Percentiles rank a stretch among this genome's conserved stretches.
These are phyloP conservation scores for Indri indri DNA, from an alignment of 2,113 vertebrate genomes.

Conservation along the genomic window DNA sequence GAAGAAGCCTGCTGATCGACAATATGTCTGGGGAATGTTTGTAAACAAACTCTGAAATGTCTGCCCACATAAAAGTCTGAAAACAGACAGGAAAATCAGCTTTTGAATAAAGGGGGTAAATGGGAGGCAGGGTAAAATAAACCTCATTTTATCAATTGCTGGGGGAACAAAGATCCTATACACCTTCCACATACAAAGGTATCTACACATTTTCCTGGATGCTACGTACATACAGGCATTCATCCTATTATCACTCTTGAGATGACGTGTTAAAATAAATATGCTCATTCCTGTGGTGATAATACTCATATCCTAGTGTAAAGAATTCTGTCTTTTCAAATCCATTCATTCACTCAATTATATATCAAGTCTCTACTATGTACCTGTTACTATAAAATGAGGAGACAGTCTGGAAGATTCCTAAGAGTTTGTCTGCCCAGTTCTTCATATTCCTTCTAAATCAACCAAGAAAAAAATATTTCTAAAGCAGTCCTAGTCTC, in stretches of 20 bases:
- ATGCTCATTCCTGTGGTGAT: neutral
- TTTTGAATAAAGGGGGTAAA: neutral
- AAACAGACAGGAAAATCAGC: slow-evolving; percentile 38
- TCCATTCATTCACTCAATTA: neutral
- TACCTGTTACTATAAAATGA: neutral
- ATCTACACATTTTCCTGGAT: neutral
- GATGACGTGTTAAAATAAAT: neutral
- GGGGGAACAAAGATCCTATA: neutral
- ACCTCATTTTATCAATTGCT: neutral
- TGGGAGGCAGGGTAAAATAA: neutral
- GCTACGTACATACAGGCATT: neutral
- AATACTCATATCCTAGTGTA: neutral
- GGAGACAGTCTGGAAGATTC: neutral
- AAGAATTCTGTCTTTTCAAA: neutral
- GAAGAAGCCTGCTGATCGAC: slow-evolving; percentile 35
- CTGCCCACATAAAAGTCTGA: slow-evolving; percentile 18
- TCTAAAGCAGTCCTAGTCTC: neutral
- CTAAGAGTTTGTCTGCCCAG: neutral
- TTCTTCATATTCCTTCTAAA: neutral
- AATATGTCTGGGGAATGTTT: slow-evolving; percentile 51
- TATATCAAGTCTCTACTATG: neutral
- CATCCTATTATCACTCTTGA: neutral
- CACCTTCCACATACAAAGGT: neutral
- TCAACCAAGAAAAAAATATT: neutral
- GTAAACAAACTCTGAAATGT: slow-evolving; percentile 58